Conservation (phyloP, 2,888 invertebrate genomes). For the Caenorhabditis becei region DNA sequence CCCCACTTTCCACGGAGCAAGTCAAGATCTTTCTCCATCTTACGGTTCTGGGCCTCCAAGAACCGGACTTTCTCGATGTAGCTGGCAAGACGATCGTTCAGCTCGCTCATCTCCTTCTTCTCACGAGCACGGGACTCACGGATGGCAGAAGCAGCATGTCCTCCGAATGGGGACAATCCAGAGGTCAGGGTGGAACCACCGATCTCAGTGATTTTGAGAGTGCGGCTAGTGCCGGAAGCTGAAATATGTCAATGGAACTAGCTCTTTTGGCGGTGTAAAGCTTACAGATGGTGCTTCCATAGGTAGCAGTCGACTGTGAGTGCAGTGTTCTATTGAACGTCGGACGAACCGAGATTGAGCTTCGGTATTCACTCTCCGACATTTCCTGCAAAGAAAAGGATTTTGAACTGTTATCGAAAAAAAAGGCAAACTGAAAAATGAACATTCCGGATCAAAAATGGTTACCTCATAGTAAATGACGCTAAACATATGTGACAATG, state of each 20-base stretch:
- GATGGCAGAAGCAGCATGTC: constrained; percentile 82
- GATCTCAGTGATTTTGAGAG: constrained; percentile 78
- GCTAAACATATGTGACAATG: constrained; percentile 58
- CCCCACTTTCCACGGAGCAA: constrained; percentile 79
- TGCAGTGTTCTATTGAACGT: constrained; percentile 71
- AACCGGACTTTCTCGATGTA: constrained; percentile 84
- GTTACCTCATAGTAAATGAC: constrained; percentile 63
- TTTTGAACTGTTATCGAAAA: background rate
- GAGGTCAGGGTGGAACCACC: constrained; percentile 68
- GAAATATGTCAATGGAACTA: background rate
- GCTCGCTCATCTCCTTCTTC: constrained; percentile 84
- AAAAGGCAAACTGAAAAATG: background rate
- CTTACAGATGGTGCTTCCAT: constrained; percentile 68
- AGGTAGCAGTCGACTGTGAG: constrained; percentile 62
- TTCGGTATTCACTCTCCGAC: constrained; percentile 69
- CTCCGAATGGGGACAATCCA: constrained; percentile 75
- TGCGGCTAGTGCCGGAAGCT: constrained; percentile 69
- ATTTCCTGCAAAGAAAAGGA: constrained; percentile 47
- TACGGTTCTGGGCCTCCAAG: constrained; percentile 81
- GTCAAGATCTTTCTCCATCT: constrained; percentile 78
- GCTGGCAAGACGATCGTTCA: constrained; percentile 84
- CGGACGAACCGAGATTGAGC: constrained; percentile 74
- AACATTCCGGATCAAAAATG: background rate
- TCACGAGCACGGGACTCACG: constrained; percentile 82
- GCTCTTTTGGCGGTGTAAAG: too few relatives aligned